These are phyloP conservation scores for Agraylea sexmaculata DNA, from an alignment of 1,140 invertebrate genomes.

Conservation along the genomic window DNA sequence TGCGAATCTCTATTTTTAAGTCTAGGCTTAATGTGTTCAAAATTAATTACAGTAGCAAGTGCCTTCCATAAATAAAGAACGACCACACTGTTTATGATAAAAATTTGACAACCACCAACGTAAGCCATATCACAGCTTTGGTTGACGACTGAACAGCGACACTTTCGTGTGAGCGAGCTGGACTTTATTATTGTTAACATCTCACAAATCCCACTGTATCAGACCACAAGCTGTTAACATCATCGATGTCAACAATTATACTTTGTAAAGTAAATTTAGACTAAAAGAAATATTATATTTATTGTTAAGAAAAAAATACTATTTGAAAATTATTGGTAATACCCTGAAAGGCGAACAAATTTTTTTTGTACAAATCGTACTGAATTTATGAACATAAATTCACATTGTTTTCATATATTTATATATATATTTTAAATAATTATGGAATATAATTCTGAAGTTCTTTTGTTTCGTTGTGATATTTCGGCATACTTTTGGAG, in stretches of 20 bases:
- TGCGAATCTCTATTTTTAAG: conserved; percentile 21
- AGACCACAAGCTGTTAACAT: conserved; percentile 14
- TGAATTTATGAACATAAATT: no score
- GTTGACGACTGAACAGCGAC: conserved; percentile 11
- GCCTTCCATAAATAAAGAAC: conserved; percentile 20
- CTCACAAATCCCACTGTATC: conserved; percentile 1
- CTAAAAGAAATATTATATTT: conserved; percentile 19
- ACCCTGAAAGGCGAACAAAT: conserved; percentile 22
- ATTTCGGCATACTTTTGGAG: conserved; percentile 2
- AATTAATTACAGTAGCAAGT: conserved; percentile 22
- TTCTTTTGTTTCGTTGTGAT: background rate
- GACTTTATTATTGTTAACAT: background rate
- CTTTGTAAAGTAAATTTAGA: conserved; percentile 19
- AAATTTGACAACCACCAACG: conserved; percentile 14
- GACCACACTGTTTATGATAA: conserved; percentile 20
- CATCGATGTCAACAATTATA: conserved; percentile 14
- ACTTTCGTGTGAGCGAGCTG: conserved; percentile 8
- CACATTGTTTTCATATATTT: no score
- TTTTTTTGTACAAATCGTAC: conserved; percentile 19
- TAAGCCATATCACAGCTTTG: conserved; percentile 19
- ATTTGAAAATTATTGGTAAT: conserved; percentile 22
- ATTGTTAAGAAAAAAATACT: conserved; percentile 20
- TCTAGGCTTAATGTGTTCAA: conserved; percentile 22
- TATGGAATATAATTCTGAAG: background rate
- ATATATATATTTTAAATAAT: conserved; percentile 6